A percentile compares a stretch with the other conserved stretches of the same genome.
phyloP scores from a whole-genome alignment of 1,140 invertebrate species.

The Drosophila micromelanica region DNA sequence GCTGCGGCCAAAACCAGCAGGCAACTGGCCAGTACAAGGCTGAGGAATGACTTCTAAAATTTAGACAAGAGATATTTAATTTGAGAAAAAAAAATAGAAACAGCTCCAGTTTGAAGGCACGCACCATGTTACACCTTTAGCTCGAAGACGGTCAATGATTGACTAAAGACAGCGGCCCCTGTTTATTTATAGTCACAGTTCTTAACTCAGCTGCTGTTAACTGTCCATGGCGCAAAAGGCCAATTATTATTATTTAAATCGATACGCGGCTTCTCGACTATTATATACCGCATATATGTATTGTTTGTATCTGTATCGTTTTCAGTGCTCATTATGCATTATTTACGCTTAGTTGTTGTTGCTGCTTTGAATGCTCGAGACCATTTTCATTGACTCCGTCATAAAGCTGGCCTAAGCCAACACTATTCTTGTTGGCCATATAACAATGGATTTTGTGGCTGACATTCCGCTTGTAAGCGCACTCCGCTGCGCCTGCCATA shows the following conservation, averaged over 20 bases:
- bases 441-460: slow-evolving; percentile 24
- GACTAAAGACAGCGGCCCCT: slow-evolving; percentile 47
- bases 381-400: slow-evolving; percentile 66
- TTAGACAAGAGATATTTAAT: background rate
- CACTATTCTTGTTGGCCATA: slow-evolving; percentile 45
- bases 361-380: slow-evolving; percentile 32
- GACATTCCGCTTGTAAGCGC: slow-evolving; percentile 56
- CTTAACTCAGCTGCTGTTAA: slow-evolving; percentile 51
- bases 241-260: slow-evolving; percentile 83
- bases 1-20: slow-evolving; percentile 59
- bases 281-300: slow-evolving; percentile 10
- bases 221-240: slow-evolving; percentile 75
- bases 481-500: slow-evolving; percentile 62
- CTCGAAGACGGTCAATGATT: slow-evolving; percentile 72
- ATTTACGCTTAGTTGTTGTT: slow-evolving; percentile 42
- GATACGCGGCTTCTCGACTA: slow-evolving; percentile 54
- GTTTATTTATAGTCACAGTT: slow-evolving; percentile 81
- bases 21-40: slow-evolving; percentile 45
- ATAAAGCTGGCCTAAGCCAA: slow-evolving; percentile 41
- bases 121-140: slow-evolving; percentile 77
- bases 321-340: slow-evolving; percentile 58
- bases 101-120: slow-evolving; percentile 22
- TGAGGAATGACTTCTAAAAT: slow-evolving; percentile 51
- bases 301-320: slow-evolving; percentile 47
- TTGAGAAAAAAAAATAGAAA: background rate